A percentile compares a stretch with the other conserved stretches of the same genome.
phyloP scores from a whole-genome alignment of 2,888 invertebrate genomes.

The Rhingia rostrata region DNA sequence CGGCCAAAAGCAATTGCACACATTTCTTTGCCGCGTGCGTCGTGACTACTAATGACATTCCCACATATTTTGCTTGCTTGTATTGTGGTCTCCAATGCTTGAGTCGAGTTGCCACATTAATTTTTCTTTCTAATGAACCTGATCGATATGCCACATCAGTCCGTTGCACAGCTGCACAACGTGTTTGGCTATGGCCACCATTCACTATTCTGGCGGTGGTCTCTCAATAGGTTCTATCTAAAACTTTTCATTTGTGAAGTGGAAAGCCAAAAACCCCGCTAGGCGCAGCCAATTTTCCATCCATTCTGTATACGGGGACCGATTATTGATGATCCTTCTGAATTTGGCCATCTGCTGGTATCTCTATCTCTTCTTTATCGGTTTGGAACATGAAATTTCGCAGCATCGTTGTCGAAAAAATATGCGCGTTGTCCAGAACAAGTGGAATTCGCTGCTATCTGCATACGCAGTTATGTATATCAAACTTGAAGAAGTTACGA shows the following conservation, averaged over 20 bases:
- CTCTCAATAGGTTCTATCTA: slow-evolving; percentile 15
- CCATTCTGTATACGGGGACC: slow-evolving; percentile 10
- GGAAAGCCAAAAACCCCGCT: slow-evolving; percentile 34
- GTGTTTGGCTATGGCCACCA: slow-evolving; percentile 40
- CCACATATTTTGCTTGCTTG: slow-evolving; percentile 15
- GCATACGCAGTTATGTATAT: slow-evolving; percentile 4
- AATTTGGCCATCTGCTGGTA: slow-evolving; percentile 26
- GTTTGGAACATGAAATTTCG: slow-evolving; percentile 24
- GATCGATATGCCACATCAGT: slow-evolving; percentile 23
- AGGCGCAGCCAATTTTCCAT: slow-evolving; percentile 41
- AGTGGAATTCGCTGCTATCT: slow-evolving; percentile 39
- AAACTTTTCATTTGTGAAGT: slow-evolving; percentile 12
- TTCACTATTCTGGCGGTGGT: not conserved
- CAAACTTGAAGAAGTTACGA: slow-evolving; percentile 13
- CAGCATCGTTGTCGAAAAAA: slow-evolving; percentile 1
- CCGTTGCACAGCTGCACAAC: slow-evolving; percentile 56
- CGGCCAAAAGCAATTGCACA: slow-evolving; percentile 12
- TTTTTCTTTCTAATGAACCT: slow-evolving; percentile 37
- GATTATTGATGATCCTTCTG: slow-evolving; percentile 57
- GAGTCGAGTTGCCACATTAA: slow-evolving; percentile 29
- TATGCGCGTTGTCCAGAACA: slow-evolving; percentile 32
- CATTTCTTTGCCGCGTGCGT: slow-evolving; percentile 6
- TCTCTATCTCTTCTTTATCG: not conserved
- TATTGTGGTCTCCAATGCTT: slow-evolving; percentile 20
- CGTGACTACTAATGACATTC: slow-evolving; percentile 45